Conservation (phyloP, 2,888 invertebrate genomes). For the Pegoplata infirma region DNA sequence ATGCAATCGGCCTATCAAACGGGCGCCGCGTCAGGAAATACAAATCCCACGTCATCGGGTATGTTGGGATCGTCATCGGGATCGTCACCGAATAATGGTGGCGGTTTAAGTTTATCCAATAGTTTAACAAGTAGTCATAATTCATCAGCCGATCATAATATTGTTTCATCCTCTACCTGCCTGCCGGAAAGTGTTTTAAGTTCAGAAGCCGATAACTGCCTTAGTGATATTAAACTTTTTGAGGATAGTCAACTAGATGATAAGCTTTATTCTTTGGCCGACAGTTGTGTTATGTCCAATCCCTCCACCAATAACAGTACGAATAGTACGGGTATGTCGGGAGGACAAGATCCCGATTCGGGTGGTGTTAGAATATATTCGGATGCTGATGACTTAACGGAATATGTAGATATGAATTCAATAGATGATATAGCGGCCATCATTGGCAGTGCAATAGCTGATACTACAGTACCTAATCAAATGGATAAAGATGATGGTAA, state of each 20-base stretch:
- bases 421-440: slow-evolving; percentile 92
- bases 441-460: slow-evolving; percentile 92
- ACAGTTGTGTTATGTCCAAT: slow-evolving; percentile 78
- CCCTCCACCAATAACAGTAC: slow-evolving; percentile 61
- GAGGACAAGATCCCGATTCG: slow-evolving; percentile 81
- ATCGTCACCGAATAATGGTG: slow-evolving; percentile 56
- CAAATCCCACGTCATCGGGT: slow-evolving; percentile 46
- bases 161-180: slow-evolving; percentile 87
- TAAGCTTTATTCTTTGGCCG: slow-evolving; percentile 80
- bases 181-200: slow-evolving; percentile 81
- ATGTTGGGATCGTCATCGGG: slow-evolving; percentile 66
- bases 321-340: slow-evolving; percentile 72
- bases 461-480: slow-evolving; percentile 89
- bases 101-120: slow-evolving; percentile 46
- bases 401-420: slow-evolving; percentile 83
- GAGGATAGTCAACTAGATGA: slow-evolving; percentile 79
- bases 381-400: slow-evolving; percentile 76
- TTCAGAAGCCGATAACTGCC: slow-evolving; percentile 78
- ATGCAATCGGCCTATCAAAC: slow-evolving; percentile 81
- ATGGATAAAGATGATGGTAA: slow-evolving; percentile 85
- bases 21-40: slow-evolving; percentile 32
- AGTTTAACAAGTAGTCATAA: slow-evolving; percentile 67
- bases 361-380: slow-evolving; percentile 77
- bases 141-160: slow-evolving; percentile 82
- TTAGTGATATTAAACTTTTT: slow-evolving; percentile 82